Evolutionary conservation across 2,888 invertebrate genomes (phyloP).

Genomic region (Steinernema hermaphroditum): DNA sequence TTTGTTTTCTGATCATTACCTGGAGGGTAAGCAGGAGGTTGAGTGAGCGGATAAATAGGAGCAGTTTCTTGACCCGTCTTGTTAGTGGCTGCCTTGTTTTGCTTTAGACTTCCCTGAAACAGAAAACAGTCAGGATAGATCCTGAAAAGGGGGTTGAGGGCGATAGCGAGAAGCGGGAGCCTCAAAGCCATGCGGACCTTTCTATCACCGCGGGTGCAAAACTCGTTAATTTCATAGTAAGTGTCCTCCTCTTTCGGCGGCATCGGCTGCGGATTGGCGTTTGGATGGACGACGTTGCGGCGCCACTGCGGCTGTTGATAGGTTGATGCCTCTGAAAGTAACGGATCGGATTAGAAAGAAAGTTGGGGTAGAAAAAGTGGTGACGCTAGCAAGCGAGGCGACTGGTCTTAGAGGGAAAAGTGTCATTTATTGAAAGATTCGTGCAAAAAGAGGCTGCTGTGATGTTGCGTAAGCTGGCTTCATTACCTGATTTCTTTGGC

Average conservation of each 20-base stretch:
- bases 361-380: neutral
- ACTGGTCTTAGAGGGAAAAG: conserved; percentile 15
- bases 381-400: conserved; percentile 6
- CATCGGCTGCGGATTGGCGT: conserved; percentile 17
- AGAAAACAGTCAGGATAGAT: neutral
- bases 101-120: conserved; percentile 18
- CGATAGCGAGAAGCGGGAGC: conserved; percentile 19
- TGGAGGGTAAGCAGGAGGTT: conserved; percentile 24
- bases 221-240: conserved; percentile 48
- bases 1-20: no score
- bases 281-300: conserved; percentile 21
- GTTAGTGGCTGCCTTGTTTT: neutral
- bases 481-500: conserved; percentile 32
- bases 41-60: conserved; percentile 12
- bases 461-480: neutral
- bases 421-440: conserved; percentile 1
- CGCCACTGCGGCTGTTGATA: conserved; percentile 18
- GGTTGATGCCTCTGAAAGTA: conserved; percentile 21
- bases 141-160: neutral
- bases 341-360: neutral
- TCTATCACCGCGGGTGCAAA: conserved; percentile 31
- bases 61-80: conserved; percentile 26
- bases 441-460: conserved; percentile 18
- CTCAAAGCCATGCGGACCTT: conserved; percentile 12
- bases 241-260: conserved; percentile 42